Percentiles rank a stretch among this genome's conserved stretches.
phyloP scores from a whole-genome alignment of 2,113 vertebrate species.

The Cacatua alba region DNA sequence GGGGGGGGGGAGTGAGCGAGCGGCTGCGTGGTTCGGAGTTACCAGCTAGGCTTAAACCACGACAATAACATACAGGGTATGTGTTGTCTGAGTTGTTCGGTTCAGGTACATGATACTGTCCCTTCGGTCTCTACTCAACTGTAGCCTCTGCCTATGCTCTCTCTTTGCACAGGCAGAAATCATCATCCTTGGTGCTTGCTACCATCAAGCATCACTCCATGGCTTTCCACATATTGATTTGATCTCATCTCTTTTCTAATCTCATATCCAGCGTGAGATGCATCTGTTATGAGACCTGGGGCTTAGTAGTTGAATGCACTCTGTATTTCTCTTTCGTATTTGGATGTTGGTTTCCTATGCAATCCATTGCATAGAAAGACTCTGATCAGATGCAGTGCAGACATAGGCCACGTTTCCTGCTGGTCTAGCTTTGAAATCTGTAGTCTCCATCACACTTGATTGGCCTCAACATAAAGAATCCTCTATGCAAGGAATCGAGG shows the following conservation, averaged over 20 bases:
- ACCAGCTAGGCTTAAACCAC: too few relatives aligned
- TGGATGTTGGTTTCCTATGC: background rate
- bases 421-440: background rate
- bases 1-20: too few relatives aligned
- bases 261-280: background rate
- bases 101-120: background rate
- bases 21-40: too few relatives aligned
- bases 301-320: background rate
- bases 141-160: background rate
- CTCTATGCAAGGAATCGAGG: background rate
- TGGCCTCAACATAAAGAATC: background rate
- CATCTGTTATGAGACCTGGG: background rate
- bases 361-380: background rate
- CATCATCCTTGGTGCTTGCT: background rate
- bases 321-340: background rate
- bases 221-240: background rate
- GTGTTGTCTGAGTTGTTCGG: background rate
- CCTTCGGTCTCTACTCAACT: background rate
- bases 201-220: background rate
- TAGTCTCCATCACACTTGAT: background rate
- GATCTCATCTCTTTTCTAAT: background rate
- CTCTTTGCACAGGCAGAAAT: background rate
- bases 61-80: background rate
- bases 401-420: fast-evolving
- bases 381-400: background rate